Evolutionary conservation across 2,888 invertebrate species (phyloP).

Genomic region (Spialia ferax): DNA sequence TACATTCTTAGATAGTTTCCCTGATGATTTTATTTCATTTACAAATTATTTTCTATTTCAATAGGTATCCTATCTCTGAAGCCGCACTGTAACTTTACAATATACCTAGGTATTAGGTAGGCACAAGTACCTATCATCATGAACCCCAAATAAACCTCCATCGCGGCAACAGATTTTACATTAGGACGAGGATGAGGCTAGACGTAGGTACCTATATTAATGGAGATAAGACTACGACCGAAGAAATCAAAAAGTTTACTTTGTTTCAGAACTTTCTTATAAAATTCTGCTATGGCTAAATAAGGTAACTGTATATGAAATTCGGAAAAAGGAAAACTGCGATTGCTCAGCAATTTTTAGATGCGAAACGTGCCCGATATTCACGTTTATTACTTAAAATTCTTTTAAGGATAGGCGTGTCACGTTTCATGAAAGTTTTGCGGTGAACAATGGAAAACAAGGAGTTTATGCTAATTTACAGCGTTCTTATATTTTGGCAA

Average conservation of each 20-base stretch:
- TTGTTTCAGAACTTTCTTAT: neutral
- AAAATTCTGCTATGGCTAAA: neutral
- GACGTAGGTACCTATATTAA: too few species aligned
- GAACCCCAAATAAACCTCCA: too few species aligned
- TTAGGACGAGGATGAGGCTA: too few species aligned
- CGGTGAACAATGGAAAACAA: neutral
- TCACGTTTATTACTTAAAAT: neutral
- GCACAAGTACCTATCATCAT: too few species aligned
- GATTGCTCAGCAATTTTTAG: neutral
- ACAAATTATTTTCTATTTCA: too few species aligned
- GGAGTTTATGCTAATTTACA: neutral
- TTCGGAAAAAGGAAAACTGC: neutral
- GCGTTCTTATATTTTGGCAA: neutral
- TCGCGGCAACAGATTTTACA: too few species aligned
- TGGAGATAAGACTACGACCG: too few species aligned
- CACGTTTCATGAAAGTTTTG: neutral
- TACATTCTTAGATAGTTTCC: too few species aligned
- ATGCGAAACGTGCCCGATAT: neutral
- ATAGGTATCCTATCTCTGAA: too few species aligned
- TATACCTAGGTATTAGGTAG: too few species aligned
- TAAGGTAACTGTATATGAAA: neutral
- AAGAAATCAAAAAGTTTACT: neutral
- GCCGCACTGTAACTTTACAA: too few species aligned
- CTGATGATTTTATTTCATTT: too few species aligned
- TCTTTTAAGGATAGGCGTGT: neutral